Percentiles rank a stretch among this genome's conserved stretches.
Conservation (phyloP, 2,888 invertebrate species). For the Caenorhabditis drosophilae region DNA sequence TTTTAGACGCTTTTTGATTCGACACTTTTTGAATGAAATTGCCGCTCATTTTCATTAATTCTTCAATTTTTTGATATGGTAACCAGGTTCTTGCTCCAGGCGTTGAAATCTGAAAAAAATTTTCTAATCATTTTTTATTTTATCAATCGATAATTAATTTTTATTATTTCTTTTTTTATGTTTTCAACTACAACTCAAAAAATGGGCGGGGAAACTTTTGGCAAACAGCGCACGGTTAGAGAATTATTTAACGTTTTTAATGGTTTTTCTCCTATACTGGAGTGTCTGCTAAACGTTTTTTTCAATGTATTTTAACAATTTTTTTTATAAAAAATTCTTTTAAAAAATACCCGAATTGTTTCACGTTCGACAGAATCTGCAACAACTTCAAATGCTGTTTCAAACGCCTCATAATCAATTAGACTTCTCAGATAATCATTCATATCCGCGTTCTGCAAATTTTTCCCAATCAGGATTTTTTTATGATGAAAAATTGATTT, state of each 20-base stretch:
- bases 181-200: no score
- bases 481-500: not conserved
- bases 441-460: constrained; percentile 48
- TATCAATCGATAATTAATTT: no score
- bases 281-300: no score
- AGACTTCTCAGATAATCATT: constrained; percentile 52
- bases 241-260: no score
- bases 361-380: constrained; percentile 33
- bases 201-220: no score
- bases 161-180: no score
- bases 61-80: constrained; percentile 39
- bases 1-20: no score
- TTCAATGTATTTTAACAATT: no score
- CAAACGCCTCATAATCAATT: constrained; percentile 51
- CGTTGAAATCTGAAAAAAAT: constrained; percentile 9
- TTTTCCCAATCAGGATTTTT: not conserved
- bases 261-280: no score
- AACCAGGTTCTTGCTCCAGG: constrained; percentile 14
- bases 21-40: no score
- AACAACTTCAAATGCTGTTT: constrained; percentile 39
- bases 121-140: no score
- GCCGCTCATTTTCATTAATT: constrained; percentile 20
- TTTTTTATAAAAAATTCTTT: not conserved
- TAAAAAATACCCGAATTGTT: constrained; percentile 9
- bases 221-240: no score